These are phyloP conservation scores for Elaphurus davidianus DNA, from an alignment of 2,113 vertebrate species.

Conservation along the genomic window DNA sequence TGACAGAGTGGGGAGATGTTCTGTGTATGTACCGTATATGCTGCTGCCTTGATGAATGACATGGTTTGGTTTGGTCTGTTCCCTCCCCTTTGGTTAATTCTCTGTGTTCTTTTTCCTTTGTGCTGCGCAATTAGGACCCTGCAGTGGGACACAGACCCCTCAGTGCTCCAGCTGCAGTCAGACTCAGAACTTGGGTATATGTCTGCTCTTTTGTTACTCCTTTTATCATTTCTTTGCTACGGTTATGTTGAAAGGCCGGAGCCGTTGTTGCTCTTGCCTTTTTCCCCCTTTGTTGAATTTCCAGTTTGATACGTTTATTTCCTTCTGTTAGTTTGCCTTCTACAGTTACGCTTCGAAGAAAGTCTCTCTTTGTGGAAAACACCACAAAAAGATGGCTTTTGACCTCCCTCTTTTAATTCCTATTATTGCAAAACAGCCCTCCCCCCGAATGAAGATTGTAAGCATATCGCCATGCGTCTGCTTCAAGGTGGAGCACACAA, in stretches of 20 bases:
- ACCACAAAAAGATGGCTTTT: slow-evolving; percentile 67
- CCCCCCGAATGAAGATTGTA: not conserved
- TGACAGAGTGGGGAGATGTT: slow-evolving; percentile 33
- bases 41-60: slow-evolving; percentile 73
- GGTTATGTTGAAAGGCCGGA: slow-evolving; percentile 71
- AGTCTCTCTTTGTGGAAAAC: slow-evolving; percentile 64
- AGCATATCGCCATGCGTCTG: not conserved
- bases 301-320: slow-evolving; percentile 65
- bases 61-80: slow-evolving; percentile 59
- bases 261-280: not conserved
- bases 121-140: slow-evolving; percentile 92
- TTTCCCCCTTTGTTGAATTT: slow-evolving; percentile 43
- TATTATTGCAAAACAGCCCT: not conserved
- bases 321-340: slow-evolving; percentile 54
- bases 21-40: slow-evolving; percentile 59
- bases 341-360: slow-evolving; percentile 59
- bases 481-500: not conserved
- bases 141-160: slow-evolving; percentile 99
- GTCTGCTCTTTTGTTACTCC: slow-evolving; percentile 80
- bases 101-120: slow-evolving; percentile 86
- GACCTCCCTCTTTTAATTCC: not conserved
- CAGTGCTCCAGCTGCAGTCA: slow-evolving; percentile 98
- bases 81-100: slow-evolving; percentile 85
- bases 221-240: slow-evolving; percentile 74
- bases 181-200: slow-evolving; percentile 98